Base-by-base conservation (phyloP, 1,140 invertebrate genomes). In the Zaprionus tsacasi region DNA sequence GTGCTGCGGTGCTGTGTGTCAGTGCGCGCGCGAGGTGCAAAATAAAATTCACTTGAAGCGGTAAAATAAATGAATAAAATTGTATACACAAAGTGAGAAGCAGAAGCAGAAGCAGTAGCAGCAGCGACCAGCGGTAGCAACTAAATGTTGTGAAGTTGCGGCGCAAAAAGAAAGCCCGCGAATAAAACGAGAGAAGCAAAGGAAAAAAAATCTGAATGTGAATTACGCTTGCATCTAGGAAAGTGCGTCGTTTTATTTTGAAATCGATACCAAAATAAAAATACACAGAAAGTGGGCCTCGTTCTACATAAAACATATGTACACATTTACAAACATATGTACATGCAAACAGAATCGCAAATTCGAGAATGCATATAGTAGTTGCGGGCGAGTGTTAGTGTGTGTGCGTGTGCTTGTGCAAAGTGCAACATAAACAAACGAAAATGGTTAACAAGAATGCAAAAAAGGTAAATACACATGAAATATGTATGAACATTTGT, bases 161-260 rank as follows among this genome's bases (percentile, higher is more conserved):
- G 77, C 86, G 86, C 72, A 89, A 85, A 89, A 89, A 59, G 81
- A 81, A 88, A 88, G 75, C 82, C 77, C 56, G 67, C 70, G 64
- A 88, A 89, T 72, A 80, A 81, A 89, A 78, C 67, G 69, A 70
- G 21, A 43, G 64, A 64, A 79, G 17, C 21, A 21, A 36, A 8
- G 17, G n/a, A 58, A 58, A 17, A 40, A 58, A 58, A 43, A 78
- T 43, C 40, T n/a, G 74, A 76, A 71, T 72, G 55, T 59, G 63
- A 81, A 86, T 87, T 87, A 86, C 64, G 70, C 70, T 71, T 78
- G 72, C 71, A 81, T 73, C 71, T 79, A 69, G 68, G 71, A 87
- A 89, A 89, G 86, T 90, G 85, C 86, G 85, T 89, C 78, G 86
- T 89, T 88, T 82, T 74, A 81, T 88, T 85, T 90, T 90, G 78